Conservation (phyloP, 2,113 vertebrate species). For the Psammodynastes pulverulentus region DNA sequence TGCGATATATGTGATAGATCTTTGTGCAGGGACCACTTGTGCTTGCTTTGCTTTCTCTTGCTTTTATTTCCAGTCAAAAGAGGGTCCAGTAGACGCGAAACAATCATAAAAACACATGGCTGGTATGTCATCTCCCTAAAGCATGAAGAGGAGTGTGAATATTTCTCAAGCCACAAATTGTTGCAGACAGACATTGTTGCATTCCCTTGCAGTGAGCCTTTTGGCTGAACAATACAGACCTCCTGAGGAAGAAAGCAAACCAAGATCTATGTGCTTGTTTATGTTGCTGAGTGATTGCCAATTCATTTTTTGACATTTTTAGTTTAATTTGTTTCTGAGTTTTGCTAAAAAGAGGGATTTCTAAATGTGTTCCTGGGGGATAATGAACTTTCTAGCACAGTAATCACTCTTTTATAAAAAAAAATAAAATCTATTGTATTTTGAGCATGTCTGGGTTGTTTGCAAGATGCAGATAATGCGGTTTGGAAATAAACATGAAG, state of each 20-base stretch:
- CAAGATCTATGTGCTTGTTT: constrained; percentile 36
- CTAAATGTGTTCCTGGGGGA: constrained; percentile 55
- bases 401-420: constrained; percentile 50
- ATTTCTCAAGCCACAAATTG: constrained; percentile 27
- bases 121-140: neutral
- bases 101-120: neutral
- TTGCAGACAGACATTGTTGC: constrained; percentile 6
- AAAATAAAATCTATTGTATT: constrained; percentile 26
- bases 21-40: neutral
- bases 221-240: constrained; percentile 29
- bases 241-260: constrained; percentile 40
- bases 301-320: constrained; percentile 60
- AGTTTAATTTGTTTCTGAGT: constrained; percentile 56
- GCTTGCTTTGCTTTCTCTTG: neutral
- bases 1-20: neutral
- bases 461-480: constrained; percentile 48
- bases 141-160: neutral
- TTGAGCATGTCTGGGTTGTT: constrained; percentile 54
- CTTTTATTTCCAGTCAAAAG: neutral
- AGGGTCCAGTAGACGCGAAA: neutral
- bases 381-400: constrained; percentile 58
- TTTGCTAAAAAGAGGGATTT: constrained; percentile 51
- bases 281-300: constrained; percentile 55
- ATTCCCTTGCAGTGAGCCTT: constrained; percentile 1
- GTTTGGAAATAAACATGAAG: constrained; percentile 46